These are phyloP conservation scores for Gadopsis marmoratus DNA, from an alignment of 2,797 vertebrate genomes.

Conservation along the genomic window DNA sequence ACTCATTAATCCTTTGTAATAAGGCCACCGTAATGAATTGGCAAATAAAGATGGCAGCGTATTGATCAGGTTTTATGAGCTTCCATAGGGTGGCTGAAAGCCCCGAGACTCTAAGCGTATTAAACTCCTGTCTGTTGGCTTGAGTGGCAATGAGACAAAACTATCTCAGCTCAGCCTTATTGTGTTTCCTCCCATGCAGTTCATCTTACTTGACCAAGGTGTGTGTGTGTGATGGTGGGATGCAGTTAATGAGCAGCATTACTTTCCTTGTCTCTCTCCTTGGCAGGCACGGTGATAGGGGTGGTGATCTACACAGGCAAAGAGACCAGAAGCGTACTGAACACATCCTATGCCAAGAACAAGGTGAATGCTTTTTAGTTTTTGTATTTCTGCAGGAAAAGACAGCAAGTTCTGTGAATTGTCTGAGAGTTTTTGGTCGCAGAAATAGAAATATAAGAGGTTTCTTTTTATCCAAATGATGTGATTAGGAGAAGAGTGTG, in stretches of 20 bases:
- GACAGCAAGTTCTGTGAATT: neutral
- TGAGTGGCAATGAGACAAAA: slow-evolving; percentile 67
- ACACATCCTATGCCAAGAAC: slow-evolving; percentile 96
- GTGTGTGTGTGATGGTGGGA: slow-evolving; percentile 24
- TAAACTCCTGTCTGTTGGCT: slow-evolving; percentile 71
- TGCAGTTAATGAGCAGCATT: slow-evolving; percentile 75
- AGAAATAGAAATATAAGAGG: too few relatives aligned
- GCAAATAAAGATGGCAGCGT: slow-evolving; percentile 81
- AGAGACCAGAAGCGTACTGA: slow-evolving; percentile 97
- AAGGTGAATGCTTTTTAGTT: slow-evolving; percentile 86
- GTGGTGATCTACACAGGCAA: slow-evolving; percentile 99
- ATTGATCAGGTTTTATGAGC: slow-evolving; percentile 83
- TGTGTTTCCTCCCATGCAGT: slow-evolving; percentile 71
- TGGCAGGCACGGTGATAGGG: slow-evolving; percentile 96
- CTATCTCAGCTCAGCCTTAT: slow-evolving; percentile 66
- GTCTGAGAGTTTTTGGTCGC: neutral
- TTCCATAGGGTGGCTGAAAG: slow-evolving; percentile 69
- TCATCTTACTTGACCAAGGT: slow-evolving; percentile 73
- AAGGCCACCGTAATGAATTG: slow-evolving; percentile 84
- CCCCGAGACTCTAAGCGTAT: slow-evolving; percentile 72
- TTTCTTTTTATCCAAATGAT: neutral
- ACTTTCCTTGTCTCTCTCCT: slow-evolving; percentile 74
- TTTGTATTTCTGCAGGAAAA: slow-evolving; percentile 6
- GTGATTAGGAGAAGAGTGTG: neutral
- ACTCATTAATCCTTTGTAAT: slow-evolving; percentile 80